phyloP scores from a whole-genome alignment of 2,797 vertebrate species.

The Heliangelus exortis region DNA sequence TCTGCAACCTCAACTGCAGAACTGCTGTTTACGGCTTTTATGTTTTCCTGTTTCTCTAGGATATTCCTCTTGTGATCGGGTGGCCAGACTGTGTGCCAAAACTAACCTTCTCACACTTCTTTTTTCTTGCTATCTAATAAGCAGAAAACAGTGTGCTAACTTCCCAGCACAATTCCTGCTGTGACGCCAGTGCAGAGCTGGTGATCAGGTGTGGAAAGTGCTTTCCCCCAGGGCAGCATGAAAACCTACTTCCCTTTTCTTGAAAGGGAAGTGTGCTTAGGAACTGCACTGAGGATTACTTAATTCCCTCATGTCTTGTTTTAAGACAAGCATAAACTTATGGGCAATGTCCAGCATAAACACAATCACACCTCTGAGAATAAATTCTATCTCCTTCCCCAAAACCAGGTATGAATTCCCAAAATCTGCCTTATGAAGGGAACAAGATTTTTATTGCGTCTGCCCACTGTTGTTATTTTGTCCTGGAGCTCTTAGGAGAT shows the following conservation, averaged over 20 bases:
- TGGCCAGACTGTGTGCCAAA: neutral
- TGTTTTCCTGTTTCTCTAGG: neutral
- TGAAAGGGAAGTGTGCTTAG: neutral
- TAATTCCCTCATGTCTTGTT: rapidly evolving
- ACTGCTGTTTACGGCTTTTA: neutral
- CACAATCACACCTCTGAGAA: neutral
- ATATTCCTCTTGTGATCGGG: neutral
- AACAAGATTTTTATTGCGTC: neutral
- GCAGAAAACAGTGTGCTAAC: neutral
- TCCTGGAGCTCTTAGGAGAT: neutral
- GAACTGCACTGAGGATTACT: neutral
- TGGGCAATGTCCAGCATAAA: neutral
- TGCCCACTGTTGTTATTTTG: neutral
- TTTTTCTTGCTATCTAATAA: neutral
- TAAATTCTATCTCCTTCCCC: neutral
- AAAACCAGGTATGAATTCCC: neutral
- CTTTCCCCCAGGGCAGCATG: neutral
- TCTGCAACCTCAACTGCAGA: neutral
- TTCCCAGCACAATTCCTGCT: neutral
- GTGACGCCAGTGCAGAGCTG: rapidly evolving
- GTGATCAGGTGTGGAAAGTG: neutral
- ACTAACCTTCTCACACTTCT: neutral
- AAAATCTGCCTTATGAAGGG: neutral
- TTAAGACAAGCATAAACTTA: neutral
- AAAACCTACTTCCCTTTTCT: conserved; percentile 37